Base-by-base conservation (phyloP, 1,140 invertebrate genomes). In the Drosophila orena region DNA sequence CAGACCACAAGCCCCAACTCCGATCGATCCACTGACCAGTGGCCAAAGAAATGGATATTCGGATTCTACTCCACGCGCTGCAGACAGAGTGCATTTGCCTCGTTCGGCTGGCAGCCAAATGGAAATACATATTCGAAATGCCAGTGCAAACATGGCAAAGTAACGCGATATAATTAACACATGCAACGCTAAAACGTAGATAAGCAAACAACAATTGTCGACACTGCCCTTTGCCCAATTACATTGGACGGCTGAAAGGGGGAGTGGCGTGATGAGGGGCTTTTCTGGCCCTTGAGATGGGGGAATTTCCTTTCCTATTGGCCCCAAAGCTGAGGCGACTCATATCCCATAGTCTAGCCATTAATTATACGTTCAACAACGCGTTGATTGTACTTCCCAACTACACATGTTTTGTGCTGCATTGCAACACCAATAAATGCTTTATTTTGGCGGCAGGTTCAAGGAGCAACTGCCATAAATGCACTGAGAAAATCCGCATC, bases 161-260 rank as follows among this genome's bases (percentile, higher is more conserved):
- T 64, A 74, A 74, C 52, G 70, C 71, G 58, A 55, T 74, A 74
- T 74, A 74, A 74, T 74, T 74, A 74, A 74, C 71, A 74, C 49
- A 40, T 56, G 64, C 54, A 60, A 57, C 40, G 61, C 55, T 53
- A 55, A 50, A 50, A 43, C 49, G 59, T 40, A 34, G 50, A 77
- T 71, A 72, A 77, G 75, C 65, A 71, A 46, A 50, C 69, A 58
- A 17, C 60, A 43, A 77, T 81, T 75, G 78, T 24, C 58, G 68
- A 70, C 49, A 35, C 46, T 68, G 78, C 73, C 78, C 74, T 88
- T 85, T 85, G 81, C 56, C 59, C 78, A 85, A 81, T 85, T 85
- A 78, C 66, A 60, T 44, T 59, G 65, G 37, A 10, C 35, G 35
- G 35, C 38, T 17, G 52, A 11, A 20, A 12, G 10, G 15, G 24